phyloP scores from a whole-genome alignment of 2,797 vertebrate species.

The Acanthurus tractus region DNA sequence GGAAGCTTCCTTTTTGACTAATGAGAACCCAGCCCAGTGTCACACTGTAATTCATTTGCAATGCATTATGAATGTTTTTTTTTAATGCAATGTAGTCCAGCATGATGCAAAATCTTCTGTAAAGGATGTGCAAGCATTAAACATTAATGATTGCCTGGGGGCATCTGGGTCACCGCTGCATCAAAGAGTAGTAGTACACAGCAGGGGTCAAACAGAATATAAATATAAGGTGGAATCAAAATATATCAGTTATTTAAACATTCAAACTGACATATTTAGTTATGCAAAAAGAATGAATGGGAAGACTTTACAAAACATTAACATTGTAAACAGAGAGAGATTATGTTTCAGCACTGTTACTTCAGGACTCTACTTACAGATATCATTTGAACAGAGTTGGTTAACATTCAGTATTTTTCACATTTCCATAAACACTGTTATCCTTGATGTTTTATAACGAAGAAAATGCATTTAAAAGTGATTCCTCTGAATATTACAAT shows the following conservation, averaged over 20 bases:
- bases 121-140: slow-evolving; percentile 45
- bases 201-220: background rate
- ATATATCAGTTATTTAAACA: slow-evolving; percentile 12
- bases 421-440: background rate
- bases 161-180: slow-evolving; percentile 26
- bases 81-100: slow-evolving; percentile 25
- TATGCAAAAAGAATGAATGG: slow-evolving; percentile 3
- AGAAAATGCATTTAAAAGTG: background rate
- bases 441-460: slow-evolving; percentile 6
- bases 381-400: background rate
- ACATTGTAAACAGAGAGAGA: background rate
- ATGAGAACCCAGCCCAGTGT: slow-evolving; percentile 32
- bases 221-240: background rate
- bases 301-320: background rate
- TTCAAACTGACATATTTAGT: background rate
- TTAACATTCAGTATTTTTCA: background rate
- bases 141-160: slow-evolving; percentile 48
- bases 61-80: slow-evolving; percentile 18
- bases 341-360: background rate
- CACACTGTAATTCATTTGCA: slow-evolving; percentile 2
- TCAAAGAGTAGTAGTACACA: background rate
- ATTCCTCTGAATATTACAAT: background rate
- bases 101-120: slow-evolving; percentile 40
- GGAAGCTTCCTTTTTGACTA: slow-evolving; percentile 20
- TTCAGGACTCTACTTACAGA: background rate